A percentile compares a stretch with the other conserved stretches of the same genome.
These are phyloP conservation scores for Vulpes ferrilata DNA, from an alignment of 2,113 vertebrate genomes.

Conservation along the genomic window DNA sequence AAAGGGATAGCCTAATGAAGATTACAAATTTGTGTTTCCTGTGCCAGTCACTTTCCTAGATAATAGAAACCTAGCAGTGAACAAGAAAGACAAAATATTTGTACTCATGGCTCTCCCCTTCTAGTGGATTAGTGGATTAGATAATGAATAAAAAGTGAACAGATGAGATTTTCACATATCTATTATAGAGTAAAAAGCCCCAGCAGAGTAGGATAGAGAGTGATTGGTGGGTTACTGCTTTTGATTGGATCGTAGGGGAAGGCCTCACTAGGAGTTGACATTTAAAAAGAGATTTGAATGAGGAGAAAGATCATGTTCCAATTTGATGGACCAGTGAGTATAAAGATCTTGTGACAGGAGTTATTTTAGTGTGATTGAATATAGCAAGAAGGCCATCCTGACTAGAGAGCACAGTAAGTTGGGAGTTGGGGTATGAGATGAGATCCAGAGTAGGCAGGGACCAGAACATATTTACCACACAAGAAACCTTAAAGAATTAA, in stretches of 20 bases:
- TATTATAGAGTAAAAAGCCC: neutral
- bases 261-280: neutral
- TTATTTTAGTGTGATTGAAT: neutral
- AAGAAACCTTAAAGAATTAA: constrained; percentile 4
- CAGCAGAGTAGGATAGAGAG: neutral
- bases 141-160: neutral
- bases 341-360: neutral
- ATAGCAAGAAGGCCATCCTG: neutral
- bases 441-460: neutral
- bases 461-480: neutral
- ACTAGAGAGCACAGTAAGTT: neutral
- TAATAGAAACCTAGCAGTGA: neutral
- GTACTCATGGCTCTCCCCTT: neutral
- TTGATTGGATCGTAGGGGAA: neutral
- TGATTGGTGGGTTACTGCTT: neutral
- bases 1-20: neutral
- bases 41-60: neutral
- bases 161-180: constrained; percentile 2
- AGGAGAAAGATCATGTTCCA: neutral
- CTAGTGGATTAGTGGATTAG: neutral
- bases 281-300: neutral
- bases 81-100: neutral
- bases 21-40: neutral
- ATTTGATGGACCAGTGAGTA: neutral
- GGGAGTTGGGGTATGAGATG: neutral